A percentile compares a stretch with the other conserved stretches of the same genome.
phyloP scores from a whole-genome alignment of 1,140 invertebrate species.

The Eriosoma lanigerum region DNA sequence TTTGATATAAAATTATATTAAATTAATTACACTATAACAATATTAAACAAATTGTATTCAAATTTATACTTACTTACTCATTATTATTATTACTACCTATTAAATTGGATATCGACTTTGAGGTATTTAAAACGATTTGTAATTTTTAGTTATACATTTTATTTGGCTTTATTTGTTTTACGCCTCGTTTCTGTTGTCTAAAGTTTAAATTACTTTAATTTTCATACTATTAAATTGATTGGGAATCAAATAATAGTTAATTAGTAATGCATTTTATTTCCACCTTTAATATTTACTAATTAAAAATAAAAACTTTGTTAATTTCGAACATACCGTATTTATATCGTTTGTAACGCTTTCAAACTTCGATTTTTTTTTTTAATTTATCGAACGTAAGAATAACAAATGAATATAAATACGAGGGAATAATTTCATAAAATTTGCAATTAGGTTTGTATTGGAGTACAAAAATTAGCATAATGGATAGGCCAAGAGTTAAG shows the following conservation, averaged over 20 bases:
- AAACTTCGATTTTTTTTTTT: conserved; percentile 9
- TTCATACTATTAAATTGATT: neutral
- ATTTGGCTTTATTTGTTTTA: no score
- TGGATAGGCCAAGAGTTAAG: conserved; percentile 35
- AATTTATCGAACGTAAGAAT: conserved; percentile 13
- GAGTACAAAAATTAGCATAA: conserved; percentile 40
- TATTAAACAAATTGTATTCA: no score
- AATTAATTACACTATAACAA: no score
- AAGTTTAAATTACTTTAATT: neutral
- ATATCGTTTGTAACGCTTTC: neutral
- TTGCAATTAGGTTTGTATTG: conserved; percentile 39
- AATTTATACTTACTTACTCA: no score
- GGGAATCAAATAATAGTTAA: neutral
- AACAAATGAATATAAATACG: conserved; percentile 26
- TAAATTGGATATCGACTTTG: no score
- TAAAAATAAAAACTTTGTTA: neutral
- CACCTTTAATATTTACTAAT: neutral
- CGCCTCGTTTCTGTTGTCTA: neutral
- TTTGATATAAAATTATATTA: no score
- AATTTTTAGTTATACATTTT: no score
- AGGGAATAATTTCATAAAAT: conserved; percentile 45
- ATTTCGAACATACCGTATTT: neutral
- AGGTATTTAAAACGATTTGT: no score
- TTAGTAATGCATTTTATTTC: neutral
- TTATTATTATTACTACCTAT: no score